Evolutionary conservation across 2,888 invertebrate genomes (phyloP), one percentile per base, ranked within the genome.

Genomic region (Idaea aversata): DNA sequence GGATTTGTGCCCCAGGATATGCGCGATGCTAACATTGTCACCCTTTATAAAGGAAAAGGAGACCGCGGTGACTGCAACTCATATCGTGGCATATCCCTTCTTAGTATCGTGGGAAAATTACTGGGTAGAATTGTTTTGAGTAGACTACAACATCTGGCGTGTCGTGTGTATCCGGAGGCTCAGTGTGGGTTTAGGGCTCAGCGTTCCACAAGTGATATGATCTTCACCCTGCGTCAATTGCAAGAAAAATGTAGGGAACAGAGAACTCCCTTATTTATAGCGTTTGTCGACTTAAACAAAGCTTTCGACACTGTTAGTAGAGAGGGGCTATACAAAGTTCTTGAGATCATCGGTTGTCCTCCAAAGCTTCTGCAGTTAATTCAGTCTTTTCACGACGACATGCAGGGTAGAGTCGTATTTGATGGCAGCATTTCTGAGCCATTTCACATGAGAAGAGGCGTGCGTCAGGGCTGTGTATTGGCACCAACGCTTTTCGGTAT

Each of bases 181-280:
- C 69, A 69, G 16, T 70, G 70, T 57, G 67, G 69, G 1, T 72
- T 72, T 58, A 58, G 69, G 2, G 35, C 67, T 7, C 59, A 61
- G 13, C 66, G 70, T 5, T 70, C 72, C 5, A 70, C 70, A 57
- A 36, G 15, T 34, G 68, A 69, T 15, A 68, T 69, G 67, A 70
- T 73, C 7, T 70, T 73, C 25, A 63, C 63, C 5, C 67, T 25
- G 15, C 66, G 69, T 0, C 69, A 72, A n/a, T 10, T 71, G 0
- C 70, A 72, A 57, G 66, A 72, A 59, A 71, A 71, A 38, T 68
- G 68, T 16, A 63, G 68, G 15, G 71, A 70, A 59, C 67, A 67
- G 16, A 57, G 16, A 35, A 62, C 58, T 7, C 63, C 65, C 5
- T 15, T 62, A 7, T 61, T 57, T 34, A 63, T 36, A 16, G 35